These are phyloP conservation scores for Luperina testacea DNA, from an alignment of 2,888 invertebrate genomes.

Conservation along the genomic window DNA sequence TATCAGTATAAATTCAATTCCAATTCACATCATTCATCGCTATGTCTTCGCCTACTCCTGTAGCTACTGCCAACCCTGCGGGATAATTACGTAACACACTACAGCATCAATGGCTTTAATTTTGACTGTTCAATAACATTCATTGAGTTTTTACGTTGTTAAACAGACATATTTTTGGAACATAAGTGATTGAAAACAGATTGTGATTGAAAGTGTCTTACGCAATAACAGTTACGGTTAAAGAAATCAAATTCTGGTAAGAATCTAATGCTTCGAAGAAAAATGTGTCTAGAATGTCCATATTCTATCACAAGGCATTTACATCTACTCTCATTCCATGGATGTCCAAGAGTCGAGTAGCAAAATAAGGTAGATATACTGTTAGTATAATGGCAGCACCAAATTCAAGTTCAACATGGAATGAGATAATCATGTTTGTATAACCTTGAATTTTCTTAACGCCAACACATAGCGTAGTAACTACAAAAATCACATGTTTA, in stretches of 20 bases:
- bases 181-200: no score
- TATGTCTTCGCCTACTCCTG: no score
- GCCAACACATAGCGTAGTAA: not conserved
- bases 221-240: no score
- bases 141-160: no score
- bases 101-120: no score
- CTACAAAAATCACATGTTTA: not conserved
- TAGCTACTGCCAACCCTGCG: no score
- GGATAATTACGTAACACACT: no score
- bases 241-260: not conserved
- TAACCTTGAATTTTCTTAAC: constrained; percentile 3
- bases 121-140: no score
- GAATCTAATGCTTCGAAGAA: not conserved
- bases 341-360: not conserved
- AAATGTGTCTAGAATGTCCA: not conserved
- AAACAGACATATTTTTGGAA: no score
- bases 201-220: no score
- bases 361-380: not conserved
- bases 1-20: no score
- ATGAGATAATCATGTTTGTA: not conserved
- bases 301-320: not conserved
- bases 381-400: not conserved
- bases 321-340: not conserved
- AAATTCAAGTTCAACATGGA: not conserved
- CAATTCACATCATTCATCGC: no score